Percentiles rank a stretch among this genome's conserved stretches.
Evolutionary conservation across 2,888 invertebrate species (phyloP).

Genomic region (Fissipunctia ypsillon): DNA sequence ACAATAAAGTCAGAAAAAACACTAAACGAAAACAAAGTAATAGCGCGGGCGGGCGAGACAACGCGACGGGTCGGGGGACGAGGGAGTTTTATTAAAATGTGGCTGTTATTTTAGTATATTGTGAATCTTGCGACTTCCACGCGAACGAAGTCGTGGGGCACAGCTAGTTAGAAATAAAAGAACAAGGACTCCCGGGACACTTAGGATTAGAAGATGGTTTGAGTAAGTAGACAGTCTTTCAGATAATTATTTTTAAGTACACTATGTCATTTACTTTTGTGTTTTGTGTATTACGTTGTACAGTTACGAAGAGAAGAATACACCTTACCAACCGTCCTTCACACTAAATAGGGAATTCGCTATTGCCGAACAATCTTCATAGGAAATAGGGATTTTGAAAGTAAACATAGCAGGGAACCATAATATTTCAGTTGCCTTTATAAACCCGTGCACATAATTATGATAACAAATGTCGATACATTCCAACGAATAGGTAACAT

Average conservation of each 20-base stretch:
- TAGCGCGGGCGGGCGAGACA: too few relatives aligned
- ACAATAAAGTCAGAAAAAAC: too few relatives aligned
- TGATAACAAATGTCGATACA: background rate
- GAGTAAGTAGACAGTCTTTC: background rate
- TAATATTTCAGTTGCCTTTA: background rate
- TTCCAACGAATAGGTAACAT: background rate
- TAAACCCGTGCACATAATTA: background rate
- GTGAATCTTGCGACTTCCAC: too few relatives aligned
- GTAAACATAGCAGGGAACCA: background rate
- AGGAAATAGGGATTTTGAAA: background rate
- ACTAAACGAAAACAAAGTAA: too few relatives aligned
- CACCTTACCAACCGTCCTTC: background rate
- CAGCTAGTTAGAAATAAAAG: background rate
- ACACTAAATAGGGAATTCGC: background rate
- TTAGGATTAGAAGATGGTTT: background rate
- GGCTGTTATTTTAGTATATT: too few relatives aligned
- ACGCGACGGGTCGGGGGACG: too few relatives aligned
- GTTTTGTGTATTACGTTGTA: background rate
- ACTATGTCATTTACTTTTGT: background rate
- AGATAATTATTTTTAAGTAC: background rate
- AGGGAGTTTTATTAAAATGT: too few relatives aligned
- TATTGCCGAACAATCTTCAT: background rate
- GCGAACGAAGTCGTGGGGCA: too few relatives aligned
- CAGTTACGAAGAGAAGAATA: background rate
- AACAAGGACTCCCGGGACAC: background rate